Conservation (phyloP, 2,113 vertebrate genomes). For the Cyprinus carpio region DNA sequence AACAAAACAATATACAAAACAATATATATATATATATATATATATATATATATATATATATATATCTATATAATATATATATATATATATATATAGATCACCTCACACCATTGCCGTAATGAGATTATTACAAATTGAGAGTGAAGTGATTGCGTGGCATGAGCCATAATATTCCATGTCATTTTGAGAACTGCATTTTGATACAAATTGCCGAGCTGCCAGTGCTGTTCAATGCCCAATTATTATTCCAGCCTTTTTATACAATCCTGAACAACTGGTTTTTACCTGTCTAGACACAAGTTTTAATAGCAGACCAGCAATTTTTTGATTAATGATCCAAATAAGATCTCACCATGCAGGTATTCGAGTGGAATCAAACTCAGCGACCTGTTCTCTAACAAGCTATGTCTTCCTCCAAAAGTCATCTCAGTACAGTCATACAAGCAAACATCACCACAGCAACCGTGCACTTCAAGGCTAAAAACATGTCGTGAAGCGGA, state of each 20-base stretch:
- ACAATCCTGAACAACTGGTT: neutral
- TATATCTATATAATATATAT: no score
- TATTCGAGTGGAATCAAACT: constrained; percentile 12
- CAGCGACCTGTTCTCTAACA: neutral
- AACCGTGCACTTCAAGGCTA: neutral
- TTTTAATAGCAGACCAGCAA: neutral
- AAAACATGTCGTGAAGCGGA: neutral
- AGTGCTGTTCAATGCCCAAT: neutral
- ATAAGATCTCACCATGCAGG: neutral
- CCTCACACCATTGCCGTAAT: neutral
- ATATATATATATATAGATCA: neutral
- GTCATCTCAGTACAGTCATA: constrained; percentile 1
- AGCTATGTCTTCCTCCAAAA: neutral
- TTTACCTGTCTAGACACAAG: neutral
- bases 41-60: no score
- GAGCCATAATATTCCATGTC: neutral
- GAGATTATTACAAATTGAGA: neutral
- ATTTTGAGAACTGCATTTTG: neutral
- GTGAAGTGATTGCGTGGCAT: neutral
- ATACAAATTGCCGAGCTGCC: neutral
- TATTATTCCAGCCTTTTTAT: constrained; percentile 4
- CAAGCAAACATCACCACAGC: neutral
- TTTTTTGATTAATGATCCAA: neutral
- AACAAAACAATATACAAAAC: no score
- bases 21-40: no score